A percentile compares a stretch with the other conserved stretches of the same genome.
Conservation (phyloP, 2,113 vertebrate species). For the Platysteira castanea region DNA sequence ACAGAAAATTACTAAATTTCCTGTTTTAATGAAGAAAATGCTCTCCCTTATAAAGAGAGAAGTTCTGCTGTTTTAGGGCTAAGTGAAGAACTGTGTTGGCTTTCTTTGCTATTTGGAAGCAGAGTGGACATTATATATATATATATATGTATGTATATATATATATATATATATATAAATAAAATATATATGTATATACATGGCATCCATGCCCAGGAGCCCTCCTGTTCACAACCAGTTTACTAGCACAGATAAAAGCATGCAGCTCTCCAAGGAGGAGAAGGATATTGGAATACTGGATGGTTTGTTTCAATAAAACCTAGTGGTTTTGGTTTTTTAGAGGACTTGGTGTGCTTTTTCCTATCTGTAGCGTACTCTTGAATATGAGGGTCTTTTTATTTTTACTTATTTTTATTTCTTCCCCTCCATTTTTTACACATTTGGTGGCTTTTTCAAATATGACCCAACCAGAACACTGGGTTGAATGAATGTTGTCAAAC, state of each 20-base stretch:
- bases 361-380: no score
- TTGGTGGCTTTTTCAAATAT: not conserved
- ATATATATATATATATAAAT: no score
- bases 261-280: not conserved
- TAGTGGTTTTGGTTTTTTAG: not conserved
- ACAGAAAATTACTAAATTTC: not conserved
- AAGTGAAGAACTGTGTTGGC: not conserved
- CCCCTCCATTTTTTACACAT: not conserved
- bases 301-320: not conserved
- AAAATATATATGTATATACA: no score
- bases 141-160: no score
- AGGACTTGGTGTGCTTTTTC: not conserved
- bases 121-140: not conserved
- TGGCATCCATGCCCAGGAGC: not conserved
- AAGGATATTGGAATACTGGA: not conserved
- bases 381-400: not conserved
- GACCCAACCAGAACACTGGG: not conserved
- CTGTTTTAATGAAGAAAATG: not conserved
- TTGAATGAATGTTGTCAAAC: not conserved
- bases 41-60: not conserved
- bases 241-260: not conserved
- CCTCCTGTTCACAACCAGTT: not conserved
- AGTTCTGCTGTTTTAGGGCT: not conserved
- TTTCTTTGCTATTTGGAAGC: not conserved
- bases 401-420: not conserved